These are phyloP conservation scores for Halocynthia aurantium DNA, from an alignment of 23 tunicate genomes.

Conservation along the genomic window DNA sequence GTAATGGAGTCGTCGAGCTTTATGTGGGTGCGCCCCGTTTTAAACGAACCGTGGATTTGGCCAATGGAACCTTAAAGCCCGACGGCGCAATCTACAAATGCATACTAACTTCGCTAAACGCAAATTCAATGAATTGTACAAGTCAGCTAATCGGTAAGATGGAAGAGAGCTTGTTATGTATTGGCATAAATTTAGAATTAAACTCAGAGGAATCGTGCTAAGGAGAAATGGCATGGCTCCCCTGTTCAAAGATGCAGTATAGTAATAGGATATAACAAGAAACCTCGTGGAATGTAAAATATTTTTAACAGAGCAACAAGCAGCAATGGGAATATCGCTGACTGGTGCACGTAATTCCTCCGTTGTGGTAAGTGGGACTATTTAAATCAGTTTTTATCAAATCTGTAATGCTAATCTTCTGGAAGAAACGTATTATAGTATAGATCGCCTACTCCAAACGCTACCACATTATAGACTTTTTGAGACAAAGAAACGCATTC, in stretches of 20 bases:
- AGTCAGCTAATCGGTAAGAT: not conserved
- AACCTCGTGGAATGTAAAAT: not conserved
- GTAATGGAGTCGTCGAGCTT: not conserved
- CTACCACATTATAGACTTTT: too few species aligned
- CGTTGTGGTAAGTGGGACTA: too few species aligned
- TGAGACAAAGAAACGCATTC: too few species aligned
- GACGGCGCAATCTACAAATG: slow-evolving; percentile 16
- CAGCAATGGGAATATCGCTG: not conserved
- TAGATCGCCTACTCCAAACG: too few species aligned
- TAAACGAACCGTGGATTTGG: not conserved
- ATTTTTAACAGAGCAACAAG: not conserved
- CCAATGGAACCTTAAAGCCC: not conserved
- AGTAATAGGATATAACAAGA: too few species aligned
- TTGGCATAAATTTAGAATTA: too few species aligned
- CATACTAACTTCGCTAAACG: not conserved
- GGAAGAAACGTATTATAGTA: too few species aligned
- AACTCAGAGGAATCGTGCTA: too few species aligned
- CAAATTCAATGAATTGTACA: not conserved
- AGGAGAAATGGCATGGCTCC: too few species aligned
- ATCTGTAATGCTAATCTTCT: too few species aligned
- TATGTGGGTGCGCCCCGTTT: not conserved
- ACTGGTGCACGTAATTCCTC: not conserved
- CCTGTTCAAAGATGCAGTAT: too few species aligned
- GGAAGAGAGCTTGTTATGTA: not conserved
- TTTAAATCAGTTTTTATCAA: too few species aligned